A percentile compares a stretch with the other conserved stretches of the same genome.
Evolutionary conservation across 2,797 vertebrate genomes (phyloP).

Genomic region (Notolabrus celidotus): DNA sequence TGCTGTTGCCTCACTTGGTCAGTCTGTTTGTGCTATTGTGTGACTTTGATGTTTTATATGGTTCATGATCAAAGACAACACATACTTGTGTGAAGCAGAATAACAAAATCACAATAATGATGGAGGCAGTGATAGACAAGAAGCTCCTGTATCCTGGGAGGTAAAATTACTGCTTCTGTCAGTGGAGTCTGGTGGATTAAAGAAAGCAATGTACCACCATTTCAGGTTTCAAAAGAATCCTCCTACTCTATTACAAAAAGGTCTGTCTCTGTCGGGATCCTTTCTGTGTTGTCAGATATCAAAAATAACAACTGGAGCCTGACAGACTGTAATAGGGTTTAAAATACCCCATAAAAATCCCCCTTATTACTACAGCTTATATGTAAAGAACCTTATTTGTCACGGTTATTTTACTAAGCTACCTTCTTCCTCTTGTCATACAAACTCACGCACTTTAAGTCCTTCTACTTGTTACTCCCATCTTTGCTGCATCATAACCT

Average conservation of each 20-base stretch:
- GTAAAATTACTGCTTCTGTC: neutral
- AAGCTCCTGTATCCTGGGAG: neutral
- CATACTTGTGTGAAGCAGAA: neutral
- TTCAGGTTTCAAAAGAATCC: too few relatives aligned
- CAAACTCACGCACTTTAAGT: neutral
- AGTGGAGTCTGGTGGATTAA: neutral
- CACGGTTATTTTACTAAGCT: neutral
- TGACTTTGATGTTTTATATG: neutral
- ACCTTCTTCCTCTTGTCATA: neutral
- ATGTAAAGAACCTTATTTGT: neutral
- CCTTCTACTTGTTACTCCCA: neutral
- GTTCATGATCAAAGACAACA: neutral
- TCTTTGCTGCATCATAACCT: conserved; percentile 16
- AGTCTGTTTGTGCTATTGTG: neutral
- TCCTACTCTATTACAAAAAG: too few relatives aligned
- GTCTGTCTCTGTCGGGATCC: neutral
- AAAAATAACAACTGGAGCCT: neutral
- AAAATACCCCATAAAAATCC: neutral
- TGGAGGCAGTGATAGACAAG: neutral
- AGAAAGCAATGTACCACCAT: neutral
- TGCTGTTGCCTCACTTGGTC: neutral
- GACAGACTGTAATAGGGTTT: neutral
- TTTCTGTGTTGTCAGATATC: neutral
- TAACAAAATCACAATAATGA: neutral
- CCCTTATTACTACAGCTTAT: neutral